Base-by-base conservation (phyloP, 1,140 invertebrate genomes). In the Drosophila kohkoa region DNA sequence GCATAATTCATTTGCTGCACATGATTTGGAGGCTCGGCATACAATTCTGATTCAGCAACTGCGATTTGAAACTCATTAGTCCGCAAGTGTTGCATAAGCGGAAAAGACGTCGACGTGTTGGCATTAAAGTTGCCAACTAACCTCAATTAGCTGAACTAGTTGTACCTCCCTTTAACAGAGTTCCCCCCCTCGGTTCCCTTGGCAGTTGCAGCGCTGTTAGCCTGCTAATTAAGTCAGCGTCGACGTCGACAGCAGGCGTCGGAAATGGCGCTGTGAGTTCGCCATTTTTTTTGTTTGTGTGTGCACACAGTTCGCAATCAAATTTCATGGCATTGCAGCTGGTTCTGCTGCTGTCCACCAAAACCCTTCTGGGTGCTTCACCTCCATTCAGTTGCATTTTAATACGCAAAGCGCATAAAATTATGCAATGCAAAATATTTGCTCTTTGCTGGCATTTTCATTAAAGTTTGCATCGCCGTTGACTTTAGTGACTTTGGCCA, bases 381-480 rank as follows among this genome's bases (percentile, higher is more conserved):
- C 7, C 43, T 25, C 28, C 51, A 54, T 10, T 60, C 30, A 11
- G 49, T 58, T 75, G 62, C 76, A 57, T 88, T 87, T 88, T 74
- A 88, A 82, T 79, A 64, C 46, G 69, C 67, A 67, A 66, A 41
- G 70, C 85, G 59, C 77, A 73, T 52, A 59, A 72, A 89, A 89
- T 88, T 89, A 88, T 88, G 85, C 80, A 89, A 81, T 88, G 80
- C 71, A 88, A 77, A 88, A 80, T 80, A 87, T 88, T 77, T 77
- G 54, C 72, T 28, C 49, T 67, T 51, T 51, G 72, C 30, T 59
- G 80, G 65, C 79, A 83, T 82, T 88, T 88, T 88, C 59, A 60
- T 71, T 82, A 58, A 73, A 79, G 67, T 73, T 65, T 38, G 35
- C 5, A 8, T 57, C 55, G 57, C 30, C 55, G 75, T 75, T 60